Evolutionary conservation across 2,797 vertebrate genomes (phyloP).

Genomic region (Discoglossus pictus): DNA sequence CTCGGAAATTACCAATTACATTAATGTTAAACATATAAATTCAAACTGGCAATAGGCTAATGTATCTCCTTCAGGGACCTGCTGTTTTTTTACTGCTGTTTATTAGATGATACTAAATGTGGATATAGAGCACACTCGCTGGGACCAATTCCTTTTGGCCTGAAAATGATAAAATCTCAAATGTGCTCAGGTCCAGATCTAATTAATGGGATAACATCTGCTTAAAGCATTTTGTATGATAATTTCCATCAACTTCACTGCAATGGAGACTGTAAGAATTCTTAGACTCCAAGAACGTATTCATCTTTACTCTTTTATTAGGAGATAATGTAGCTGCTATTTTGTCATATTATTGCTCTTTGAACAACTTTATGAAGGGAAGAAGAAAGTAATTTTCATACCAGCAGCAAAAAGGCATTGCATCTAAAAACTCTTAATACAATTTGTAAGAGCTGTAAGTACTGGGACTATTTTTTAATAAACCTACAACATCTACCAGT

Average conservation of each 20-base stretch:
- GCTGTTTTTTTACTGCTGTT: conserved; percentile 77
- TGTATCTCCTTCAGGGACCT: conserved; percentile 74
- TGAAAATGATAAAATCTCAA: conserved; percentile 74
- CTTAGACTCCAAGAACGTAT: conserved; percentile 66
- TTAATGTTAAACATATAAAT: conserved; percentile 76
- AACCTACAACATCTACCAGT: no score
- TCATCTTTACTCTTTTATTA: conserved; percentile 64
- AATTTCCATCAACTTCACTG: conserved; percentile 71
- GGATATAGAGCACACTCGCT: conserved; percentile 77
- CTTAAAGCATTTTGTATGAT: conserved; percentile 70
- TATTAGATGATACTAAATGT: conserved; percentile 77
- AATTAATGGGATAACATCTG: conserved; percentile 83
- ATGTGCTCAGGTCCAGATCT: conserved; percentile 75
- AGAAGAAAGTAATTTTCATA: not conserved
- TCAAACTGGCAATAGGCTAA: conserved; percentile 77
- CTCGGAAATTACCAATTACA: no score
- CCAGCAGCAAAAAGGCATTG: not conserved
- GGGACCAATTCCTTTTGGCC: conserved; percentile 79
- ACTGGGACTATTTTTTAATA: not conserved
- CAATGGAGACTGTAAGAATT: conserved; percentile 68
- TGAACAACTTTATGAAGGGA: no score
- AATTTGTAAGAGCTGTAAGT: not conserved
- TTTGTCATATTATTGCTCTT: no score
- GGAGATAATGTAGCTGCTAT: no score
- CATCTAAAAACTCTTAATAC: not conserved